Conservation (phyloP, 2,113 vertebrate species). For the Prunella fulvescens region DNA sequence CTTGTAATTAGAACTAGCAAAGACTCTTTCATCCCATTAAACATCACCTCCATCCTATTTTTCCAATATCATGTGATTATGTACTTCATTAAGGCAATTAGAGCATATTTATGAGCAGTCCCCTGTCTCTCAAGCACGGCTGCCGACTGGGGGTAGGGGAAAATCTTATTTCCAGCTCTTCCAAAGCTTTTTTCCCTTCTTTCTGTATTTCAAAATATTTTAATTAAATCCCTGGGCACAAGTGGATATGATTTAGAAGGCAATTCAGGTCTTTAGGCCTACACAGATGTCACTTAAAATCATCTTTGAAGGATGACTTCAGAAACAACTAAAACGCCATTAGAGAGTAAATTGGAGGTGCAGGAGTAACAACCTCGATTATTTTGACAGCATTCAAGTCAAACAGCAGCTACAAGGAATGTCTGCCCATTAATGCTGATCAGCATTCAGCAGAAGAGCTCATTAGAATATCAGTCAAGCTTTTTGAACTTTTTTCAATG, state of each 20-base stretch:
- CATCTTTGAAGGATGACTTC: constrained; percentile 48
- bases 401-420: constrained; percentile 6
- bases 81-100: constrained; percentile 55
- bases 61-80: background rate
- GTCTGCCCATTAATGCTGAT: background rate
- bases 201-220: background rate
- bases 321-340: constrained; percentile 27
- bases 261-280: constrained; percentile 35
- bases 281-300: constrained; percentile 54
- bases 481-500: constrained; percentile 3
- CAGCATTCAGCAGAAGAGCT: background rate
- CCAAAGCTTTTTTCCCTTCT: background rate
- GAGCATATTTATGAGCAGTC: constrained; percentile 26
- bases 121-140: background rate
- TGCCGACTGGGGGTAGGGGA: background rate
- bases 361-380: background rate
- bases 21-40: constrained; percentile 10
- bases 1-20: constrained; percentile 11
- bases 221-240: constrained; percentile 36
- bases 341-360: constrained; percentile 10
- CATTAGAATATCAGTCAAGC: background rate
- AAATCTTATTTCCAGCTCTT: background rate
- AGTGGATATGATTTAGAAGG: constrained; percentile 32
- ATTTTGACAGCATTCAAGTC: constrained; percentile 37
- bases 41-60: background rate